A percentile compares a stretch with the other conserved stretches of the same genome.
These are phyloP conservation scores for Dicranocentrus wangi DNA, from an alignment of 2,888 invertebrate genomes.

Conservation along the genomic window DNA sequence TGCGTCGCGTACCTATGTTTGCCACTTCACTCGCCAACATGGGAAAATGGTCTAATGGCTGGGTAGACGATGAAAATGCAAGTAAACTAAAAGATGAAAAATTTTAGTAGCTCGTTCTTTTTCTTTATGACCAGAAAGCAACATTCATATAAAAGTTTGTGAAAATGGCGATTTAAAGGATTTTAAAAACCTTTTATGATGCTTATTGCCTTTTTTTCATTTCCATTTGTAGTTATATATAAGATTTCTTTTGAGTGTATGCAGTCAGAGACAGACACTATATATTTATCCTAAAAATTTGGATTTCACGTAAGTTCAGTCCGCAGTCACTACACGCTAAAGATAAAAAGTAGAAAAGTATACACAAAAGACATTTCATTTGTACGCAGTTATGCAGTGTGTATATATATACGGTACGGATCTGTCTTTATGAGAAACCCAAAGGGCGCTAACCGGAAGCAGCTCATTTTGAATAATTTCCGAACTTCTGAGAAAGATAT, in stretches of 20 bases:
- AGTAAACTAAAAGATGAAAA: conserved; percentile 3
- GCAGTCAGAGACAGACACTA: no score
- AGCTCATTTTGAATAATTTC: conserved; percentile 14
- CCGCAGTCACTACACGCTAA: no score
- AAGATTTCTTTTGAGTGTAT: neutral
- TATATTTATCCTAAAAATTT: neutral
- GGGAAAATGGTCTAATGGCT: conserved; percentile 22
- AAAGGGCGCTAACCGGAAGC: conserved; percentile 29
- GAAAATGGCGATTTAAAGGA: conserved; percentile 25
- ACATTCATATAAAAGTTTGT: neutral
- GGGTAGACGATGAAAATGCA: conserved; percentile 20
- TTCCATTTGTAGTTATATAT: conserved; percentile 8
- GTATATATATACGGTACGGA: neutral
- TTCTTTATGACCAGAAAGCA: conserved; percentile 17
- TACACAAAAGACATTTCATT: no score
- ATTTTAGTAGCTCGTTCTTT: neutral
- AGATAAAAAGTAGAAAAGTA: no score
- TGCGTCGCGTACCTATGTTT: neutral
- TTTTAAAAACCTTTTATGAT: conserved; percentile 17
- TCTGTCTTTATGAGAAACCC: neutral
- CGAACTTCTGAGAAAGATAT: conserved; percentile 9
- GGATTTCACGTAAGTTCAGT: no score
- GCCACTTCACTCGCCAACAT: neutral
- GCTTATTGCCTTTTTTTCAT: conserved; percentile 20
- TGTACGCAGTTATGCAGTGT: no score